Base-by-base conservation (phyloP, 1,140 invertebrate species). In the Callitettix versicolor region DNA sequence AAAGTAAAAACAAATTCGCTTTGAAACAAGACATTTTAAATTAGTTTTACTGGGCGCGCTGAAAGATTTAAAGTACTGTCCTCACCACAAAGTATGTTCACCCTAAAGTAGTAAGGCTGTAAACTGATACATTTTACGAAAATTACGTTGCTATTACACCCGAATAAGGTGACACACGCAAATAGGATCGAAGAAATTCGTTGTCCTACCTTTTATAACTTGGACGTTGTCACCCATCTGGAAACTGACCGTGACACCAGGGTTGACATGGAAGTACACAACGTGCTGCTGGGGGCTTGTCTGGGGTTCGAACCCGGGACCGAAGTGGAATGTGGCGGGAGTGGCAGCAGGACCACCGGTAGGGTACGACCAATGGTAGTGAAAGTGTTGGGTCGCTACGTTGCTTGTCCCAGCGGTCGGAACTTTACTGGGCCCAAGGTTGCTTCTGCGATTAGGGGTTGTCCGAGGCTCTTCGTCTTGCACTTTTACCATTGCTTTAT, bases 201-300 rank as follows among this genome's bases (percentile, higher is more conserved):
- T n/a, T n/a, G n/a, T n/a, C n/a, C 69, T 71, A 82, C 80, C 80
- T 79, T 78, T 74, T 59, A 83, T 75, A 41, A 80, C 70, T 64
- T 82, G 79, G 57, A 81, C 69, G 64, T 76, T 77, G 58, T 82
- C 79, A 11, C 79, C 79, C 61, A 80, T 76, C 62, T 79, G 73
- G 60, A 84, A 78, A 44, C 77, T 79, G 63, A 84, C 79, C 2
- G 76, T 80, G 62, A 84, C 81, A 2, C 81, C 80, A 1, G 79
- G 79, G 69, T 82, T 80, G 46, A 84, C 79, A 65, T 84, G 81
- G 61, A 84, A 78, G 64, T 81, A 75, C 44, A 84, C 80, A 50
- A 83, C 74, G 64, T 81, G 79, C 62, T 79, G 70, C 60, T 62
- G 69, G 48, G 59, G 67, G 24, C 58, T 62, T 24, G 62, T 63